Conservation (phyloP, 1,140 invertebrate species). For the Sycobia sp. region DNA sequence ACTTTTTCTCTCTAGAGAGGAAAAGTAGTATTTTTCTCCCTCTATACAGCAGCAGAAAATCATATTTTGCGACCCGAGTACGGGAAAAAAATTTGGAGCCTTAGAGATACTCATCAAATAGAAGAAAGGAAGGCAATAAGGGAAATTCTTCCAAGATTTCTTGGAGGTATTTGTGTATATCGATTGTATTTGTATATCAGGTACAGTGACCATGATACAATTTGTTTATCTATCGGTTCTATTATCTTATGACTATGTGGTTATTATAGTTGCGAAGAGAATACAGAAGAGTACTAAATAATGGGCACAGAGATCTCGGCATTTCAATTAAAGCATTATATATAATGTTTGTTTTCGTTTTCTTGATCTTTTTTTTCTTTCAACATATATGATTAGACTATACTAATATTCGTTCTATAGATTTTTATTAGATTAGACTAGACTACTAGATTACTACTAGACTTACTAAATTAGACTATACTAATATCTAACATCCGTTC, state of each 20-base stretch:
- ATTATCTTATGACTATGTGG: constrained; percentile 17
- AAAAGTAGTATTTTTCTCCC: too few species aligned
- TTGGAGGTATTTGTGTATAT: constrained; percentile 29
- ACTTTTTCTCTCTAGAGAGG: too few species aligned
- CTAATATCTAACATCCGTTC: too few species aligned
- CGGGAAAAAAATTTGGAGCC: constrained; percentile 17
- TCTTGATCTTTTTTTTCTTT: background rate
- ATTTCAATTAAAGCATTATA: background rate
- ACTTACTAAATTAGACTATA: too few species aligned
- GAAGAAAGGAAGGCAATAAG: constrained; percentile 1
- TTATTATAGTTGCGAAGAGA: constrained; percentile 18
- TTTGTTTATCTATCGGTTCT: constrained; percentile 29
- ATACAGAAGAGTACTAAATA: background rate
- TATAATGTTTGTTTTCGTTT: background rate
- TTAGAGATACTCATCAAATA: constrained; percentile 28
- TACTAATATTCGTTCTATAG: too few species aligned
- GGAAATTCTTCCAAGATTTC: constrained; percentile 14
- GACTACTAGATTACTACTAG: too few species aligned
- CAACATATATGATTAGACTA: too few species aligned
- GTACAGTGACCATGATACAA: constrained; percentile 48
- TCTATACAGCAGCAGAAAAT: too few species aligned
- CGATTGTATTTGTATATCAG: constrained; percentile 51
- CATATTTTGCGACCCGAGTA: constrained; percentile 24
- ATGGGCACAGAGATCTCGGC: background rate
- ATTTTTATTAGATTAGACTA: too few species aligned